Percentiles rank a stretch among this genome's conserved stretches.
These are phyloP conservation scores for Arrhopalites spinosus DNA, from an alignment of 2,888 invertebrate genomes.

Conservation along the genomic window DNA sequence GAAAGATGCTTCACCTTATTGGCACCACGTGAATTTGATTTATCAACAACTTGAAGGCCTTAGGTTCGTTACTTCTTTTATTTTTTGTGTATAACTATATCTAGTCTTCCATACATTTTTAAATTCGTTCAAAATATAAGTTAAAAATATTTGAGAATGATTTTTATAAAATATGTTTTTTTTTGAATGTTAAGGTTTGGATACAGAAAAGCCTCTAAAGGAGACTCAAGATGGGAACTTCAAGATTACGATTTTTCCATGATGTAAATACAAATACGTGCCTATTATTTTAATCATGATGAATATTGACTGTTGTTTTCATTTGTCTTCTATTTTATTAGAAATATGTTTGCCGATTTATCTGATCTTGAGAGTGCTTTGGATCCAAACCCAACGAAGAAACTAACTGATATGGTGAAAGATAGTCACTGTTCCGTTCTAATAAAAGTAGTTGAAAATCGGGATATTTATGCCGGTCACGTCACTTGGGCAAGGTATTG, in stretches of 20 bases:
- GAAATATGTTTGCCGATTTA: constrained; percentile 77
- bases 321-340: constrained; percentile 62
- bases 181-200: too few relatives aligned
- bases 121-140: too few relatives aligned
- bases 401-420: constrained; percentile 56
- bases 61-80: constrained; percentile 62
- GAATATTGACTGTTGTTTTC: background rate
- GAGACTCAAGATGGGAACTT: constrained; percentile 60
- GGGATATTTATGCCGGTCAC: constrained; percentile 74
- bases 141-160: too few relatives aligned
- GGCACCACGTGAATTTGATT: constrained; percentile 83
- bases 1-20: constrained; percentile 69
- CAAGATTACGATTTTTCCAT: constrained; percentile 41
- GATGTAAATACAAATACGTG: constrained; percentile 55
- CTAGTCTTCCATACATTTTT: too few relatives aligned
- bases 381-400: constrained; percentile 42
- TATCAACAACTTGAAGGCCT: constrained; percentile 79
- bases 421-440: constrained; percentile 70
- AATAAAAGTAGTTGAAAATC: constrained; percentile 66
- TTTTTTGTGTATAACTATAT: constrained; percentile 69
- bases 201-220: constrained; percentile 71
- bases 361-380: constrained; percentile 66
- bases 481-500: constrained; percentile 75
- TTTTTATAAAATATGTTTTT: too few relatives aligned
- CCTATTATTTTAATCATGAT: constrained; percentile 47